Base-by-base conservation (phyloP, 2,888 invertebrate genomes). In the Trimorus sp. region DNA sequence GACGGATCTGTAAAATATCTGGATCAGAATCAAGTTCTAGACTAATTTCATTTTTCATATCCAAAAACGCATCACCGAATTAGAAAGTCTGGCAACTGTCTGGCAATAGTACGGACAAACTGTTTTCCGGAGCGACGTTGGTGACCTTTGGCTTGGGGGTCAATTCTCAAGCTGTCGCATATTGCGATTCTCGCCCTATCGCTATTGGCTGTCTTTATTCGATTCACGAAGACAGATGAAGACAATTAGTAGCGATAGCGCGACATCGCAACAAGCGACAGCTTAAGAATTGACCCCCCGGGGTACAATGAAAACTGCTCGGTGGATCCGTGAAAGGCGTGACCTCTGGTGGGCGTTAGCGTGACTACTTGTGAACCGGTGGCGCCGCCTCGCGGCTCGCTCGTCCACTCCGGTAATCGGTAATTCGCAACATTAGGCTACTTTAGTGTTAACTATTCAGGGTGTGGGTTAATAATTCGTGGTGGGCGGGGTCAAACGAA, bases 291-390 rank as follows among this genome's bases (percentile, higher is more conserved):
- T 36, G 36, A 36, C 36, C 8, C 8, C 37, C n/a, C 16, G 53
- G 58, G 51, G 59, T 65, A 70, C 65, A 78, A 65, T 66, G 66
- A 78, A 71, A 78, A 78, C 37, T 54, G 63, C 59, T 65, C 48
- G 58, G 60, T 66, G 71, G 53, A 70, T 77, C 45, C 53, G 40
- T 77, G 53, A 71, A 78, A 71, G 78, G 78, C 78, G 65, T 66
- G 60, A 59, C 26, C 26, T 70, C 66, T 78, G 71, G 71, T 66
- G 78, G 71, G 78, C 40, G 53, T 70, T 69, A 78, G 71, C 59
- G 15, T 54, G 66, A 66, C 60, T 73, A 66, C 49, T 54, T 15
- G 45, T 59, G 63, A 42, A 63, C 63, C 58, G 62, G 69, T 63
- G 63, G 58, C 54, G 60, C 60, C 75, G 51, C 54, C 15, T 16